phyloP scores from a whole-genome alignment of 2,888 invertebrate species.

The Clivina fossor region DNA sequence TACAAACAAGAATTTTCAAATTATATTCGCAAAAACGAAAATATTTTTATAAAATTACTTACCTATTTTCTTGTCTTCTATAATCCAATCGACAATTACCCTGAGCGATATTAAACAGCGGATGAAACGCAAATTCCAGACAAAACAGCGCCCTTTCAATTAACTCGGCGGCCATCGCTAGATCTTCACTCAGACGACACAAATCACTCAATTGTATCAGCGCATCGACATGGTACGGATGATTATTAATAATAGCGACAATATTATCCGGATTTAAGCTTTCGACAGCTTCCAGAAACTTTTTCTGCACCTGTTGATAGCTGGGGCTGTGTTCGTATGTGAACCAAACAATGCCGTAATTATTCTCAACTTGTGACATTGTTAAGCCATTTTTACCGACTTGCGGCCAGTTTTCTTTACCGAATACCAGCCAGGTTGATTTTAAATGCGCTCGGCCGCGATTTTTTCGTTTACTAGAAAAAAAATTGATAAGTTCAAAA shows the following conservation, averaged over 20 bases:
- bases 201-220: slow-evolving; percentile 80
- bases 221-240: slow-evolving; percentile 81
- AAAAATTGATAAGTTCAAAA: slow-evolving; percentile 5
- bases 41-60: slow-evolving; percentile 30
- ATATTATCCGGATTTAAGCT: slow-evolving; percentile 77
- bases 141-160: slow-evolving; percentile 77
- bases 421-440: slow-evolving; percentile 67
- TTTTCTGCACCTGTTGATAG: slow-evolving; percentile 73
- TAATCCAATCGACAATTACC: slow-evolving; percentile 78
- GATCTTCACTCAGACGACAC: slow-evolving; percentile 76
- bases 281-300: slow-evolving; percentile 77
- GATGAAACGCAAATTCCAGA: slow-evolving; percentile 77
- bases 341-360: slow-evolving; percentile 63
- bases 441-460: slow-evolving; percentile 62
- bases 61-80: slow-evolving; percentile 78
- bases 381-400: slow-evolving; percentile 70
- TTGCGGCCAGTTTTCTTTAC: slow-evolving; percentile 73
- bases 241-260: slow-evolving; percentile 69
- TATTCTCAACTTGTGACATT: slow-evolving; percentile 65
- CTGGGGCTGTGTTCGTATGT: slow-evolving; percentile 72
- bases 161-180: slow-evolving; percentile 74
- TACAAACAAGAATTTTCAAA: not conserved
- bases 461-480: slow-evolving; percentile 59
- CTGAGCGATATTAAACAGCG: slow-evolving; percentile 73
- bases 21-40: not conserved